phyloP scores from a whole-genome alignment of 2,797 vertebrate species.

The Mormyrus proboscirostris region DNA sequence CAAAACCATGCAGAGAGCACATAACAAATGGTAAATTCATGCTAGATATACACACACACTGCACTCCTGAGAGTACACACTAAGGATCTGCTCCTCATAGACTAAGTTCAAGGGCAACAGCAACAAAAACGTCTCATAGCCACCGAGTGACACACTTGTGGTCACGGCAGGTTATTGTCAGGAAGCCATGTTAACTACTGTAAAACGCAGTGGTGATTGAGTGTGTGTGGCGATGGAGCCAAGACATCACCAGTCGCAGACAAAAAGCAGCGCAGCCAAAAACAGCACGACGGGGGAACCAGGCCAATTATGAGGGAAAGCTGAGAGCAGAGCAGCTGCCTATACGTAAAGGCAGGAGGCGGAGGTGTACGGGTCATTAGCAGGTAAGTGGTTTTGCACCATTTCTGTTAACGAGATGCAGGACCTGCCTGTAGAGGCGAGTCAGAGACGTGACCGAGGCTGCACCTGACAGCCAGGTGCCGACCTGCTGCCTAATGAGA shows the following conservation, averaged over 20 bases:
- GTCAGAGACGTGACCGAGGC: background rate
- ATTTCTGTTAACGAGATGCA: background rate
- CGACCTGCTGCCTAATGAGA: background rate
- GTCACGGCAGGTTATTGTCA: background rate
- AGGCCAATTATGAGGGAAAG: background rate
- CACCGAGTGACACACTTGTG: background rate
- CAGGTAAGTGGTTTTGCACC: background rate
- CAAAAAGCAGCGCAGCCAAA: background rate
- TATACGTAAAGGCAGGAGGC: background rate
- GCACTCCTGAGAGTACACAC: background rate
- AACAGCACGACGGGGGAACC: background rate
- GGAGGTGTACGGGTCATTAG: background rate
- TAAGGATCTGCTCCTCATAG: background rate
- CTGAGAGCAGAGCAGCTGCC: background rate
- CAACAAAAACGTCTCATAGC: background rate
- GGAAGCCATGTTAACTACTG: background rate
- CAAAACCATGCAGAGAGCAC: background rate
- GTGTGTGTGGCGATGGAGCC: background rate
- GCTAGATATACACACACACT: background rate
- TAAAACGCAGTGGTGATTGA: background rate
- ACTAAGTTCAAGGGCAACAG: background rate
- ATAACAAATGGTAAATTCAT: background rate
- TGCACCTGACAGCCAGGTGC: background rate
- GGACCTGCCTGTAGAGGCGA: background rate
- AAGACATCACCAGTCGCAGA: background rate